These are phyloP conservation scores for Heloderma charlesbogerti DNA, from an alignment of 2,113 vertebrate genomes.

Conservation along the genomic window DNA sequence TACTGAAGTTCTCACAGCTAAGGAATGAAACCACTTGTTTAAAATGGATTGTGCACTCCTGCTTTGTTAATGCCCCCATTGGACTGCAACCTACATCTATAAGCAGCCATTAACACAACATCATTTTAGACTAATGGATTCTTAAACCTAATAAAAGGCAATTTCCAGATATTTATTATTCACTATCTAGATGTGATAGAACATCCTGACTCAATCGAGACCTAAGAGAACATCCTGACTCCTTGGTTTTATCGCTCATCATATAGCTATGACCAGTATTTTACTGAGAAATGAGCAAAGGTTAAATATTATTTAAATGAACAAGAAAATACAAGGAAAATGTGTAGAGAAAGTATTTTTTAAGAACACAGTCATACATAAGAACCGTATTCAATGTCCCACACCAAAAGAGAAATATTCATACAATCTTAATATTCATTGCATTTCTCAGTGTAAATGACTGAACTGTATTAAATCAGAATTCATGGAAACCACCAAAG, in stretches of 20 bases:
- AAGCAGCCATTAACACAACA: not conserved
- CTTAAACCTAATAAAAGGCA: slow-evolving; percentile 1
- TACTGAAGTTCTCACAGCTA: not conserved
- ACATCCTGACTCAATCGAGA: not conserved
- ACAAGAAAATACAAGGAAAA: slow-evolving; percentile 17
- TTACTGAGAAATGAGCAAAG: not conserved
- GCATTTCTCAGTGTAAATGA: slow-evolving; percentile 31
- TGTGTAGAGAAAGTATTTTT: not conserved
- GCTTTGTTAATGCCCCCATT: not conserved
- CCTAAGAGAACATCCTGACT: not conserved
- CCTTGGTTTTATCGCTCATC: not conserved
- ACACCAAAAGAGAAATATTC: slow-evolving; percentile 2
- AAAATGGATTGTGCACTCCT: not conserved
- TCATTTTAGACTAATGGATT: slow-evolving; percentile 26
- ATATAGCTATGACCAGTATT: not conserved
- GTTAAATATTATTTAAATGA: slow-evolving; percentile 35
- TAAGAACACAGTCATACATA: not conserved
- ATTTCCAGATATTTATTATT: not conserved
- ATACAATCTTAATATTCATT: slow-evolving; percentile 7
- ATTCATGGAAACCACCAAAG: not conserved
- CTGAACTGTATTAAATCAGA: not conserved
- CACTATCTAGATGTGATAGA: not conserved
- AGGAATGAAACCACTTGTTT: not conserved
- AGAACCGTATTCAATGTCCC: not conserved
- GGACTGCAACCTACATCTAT: not conserved